phyloP scores from a whole-genome alignment of 2,888 invertebrate genomes.

The Rhingia rostrata region DNA sequence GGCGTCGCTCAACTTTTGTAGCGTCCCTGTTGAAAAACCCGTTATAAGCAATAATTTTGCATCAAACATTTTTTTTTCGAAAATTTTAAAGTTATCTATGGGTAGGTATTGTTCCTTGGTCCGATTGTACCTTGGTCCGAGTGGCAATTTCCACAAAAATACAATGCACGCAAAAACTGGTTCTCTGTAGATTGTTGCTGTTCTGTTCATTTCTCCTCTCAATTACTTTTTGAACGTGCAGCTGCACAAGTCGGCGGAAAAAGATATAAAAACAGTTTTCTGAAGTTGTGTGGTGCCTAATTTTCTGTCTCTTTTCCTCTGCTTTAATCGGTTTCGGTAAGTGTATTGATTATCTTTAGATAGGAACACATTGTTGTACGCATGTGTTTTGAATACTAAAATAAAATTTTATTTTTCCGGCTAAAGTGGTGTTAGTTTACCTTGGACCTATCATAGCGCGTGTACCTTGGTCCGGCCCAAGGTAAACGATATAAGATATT shows the following conservation, averaged over 20 bases:
- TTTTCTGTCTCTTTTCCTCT: background rate
- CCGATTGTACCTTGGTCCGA: no score
- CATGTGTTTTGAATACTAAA: no score
- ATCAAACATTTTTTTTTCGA: no score
- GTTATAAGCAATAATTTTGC: no score
- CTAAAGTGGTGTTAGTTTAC: conserved; percentile 5
- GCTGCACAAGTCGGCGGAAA: background rate
- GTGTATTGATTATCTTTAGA: no score
- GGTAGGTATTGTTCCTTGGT: no score
- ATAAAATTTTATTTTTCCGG: no score
- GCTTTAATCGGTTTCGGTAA: background rate
- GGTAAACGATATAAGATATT: background rate
- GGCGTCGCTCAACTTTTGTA: no score
- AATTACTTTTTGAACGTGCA: conserved; percentile 1
- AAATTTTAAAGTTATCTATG: no score
- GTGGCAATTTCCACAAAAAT: background rate
- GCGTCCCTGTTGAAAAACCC: no score
- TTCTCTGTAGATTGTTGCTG: background rate
- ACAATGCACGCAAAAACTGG: background rate
- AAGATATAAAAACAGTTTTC: background rate
- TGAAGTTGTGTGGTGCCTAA: conserved; percentile 2
- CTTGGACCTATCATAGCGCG: conserved; percentile 8
- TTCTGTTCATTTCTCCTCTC: background rate
- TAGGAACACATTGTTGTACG: no score
- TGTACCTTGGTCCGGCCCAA: conserved; percentile 5